Conservation (phyloP, 2,113 vertebrate genomes). For the Panthera leo region DNA sequence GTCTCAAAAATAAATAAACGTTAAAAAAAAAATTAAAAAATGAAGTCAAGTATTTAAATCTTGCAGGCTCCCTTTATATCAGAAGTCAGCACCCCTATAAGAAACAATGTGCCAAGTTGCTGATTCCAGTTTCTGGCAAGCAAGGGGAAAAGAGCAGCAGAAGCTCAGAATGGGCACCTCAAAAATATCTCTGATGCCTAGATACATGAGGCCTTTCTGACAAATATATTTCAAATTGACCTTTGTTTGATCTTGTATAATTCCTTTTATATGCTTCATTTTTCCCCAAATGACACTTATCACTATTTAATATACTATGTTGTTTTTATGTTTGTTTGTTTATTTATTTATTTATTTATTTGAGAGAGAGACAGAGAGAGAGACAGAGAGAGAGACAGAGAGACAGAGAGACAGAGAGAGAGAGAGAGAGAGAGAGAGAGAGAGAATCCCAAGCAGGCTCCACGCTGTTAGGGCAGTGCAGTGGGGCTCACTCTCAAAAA, state of each 20-base stretch:
- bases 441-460: too few species aligned
- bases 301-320: neutral
- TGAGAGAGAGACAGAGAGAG: too few species aligned
- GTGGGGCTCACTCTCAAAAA: too few species aligned
- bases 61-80: neutral
- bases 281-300: neutral
- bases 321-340: neutral
- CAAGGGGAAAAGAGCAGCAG: neutral
- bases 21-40: neutral
- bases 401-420: too few species aligned
- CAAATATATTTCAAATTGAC: neutral
- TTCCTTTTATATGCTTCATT: neutral
- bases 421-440: too few species aligned
- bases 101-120: neutral
- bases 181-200: neutral
- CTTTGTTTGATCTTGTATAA: neutral
- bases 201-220: neutral
- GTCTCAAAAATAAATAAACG: too few species aligned
- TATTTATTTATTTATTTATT: too few species aligned
- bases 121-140: neutral
- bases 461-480: too few species aligned
- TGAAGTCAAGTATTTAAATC: neutral
- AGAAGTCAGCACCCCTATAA: neutral
- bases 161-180: neutral
- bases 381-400: too few species aligned